Conservation (phyloP, 1,140 invertebrate species). For the Archivesica marissinica region DNA sequence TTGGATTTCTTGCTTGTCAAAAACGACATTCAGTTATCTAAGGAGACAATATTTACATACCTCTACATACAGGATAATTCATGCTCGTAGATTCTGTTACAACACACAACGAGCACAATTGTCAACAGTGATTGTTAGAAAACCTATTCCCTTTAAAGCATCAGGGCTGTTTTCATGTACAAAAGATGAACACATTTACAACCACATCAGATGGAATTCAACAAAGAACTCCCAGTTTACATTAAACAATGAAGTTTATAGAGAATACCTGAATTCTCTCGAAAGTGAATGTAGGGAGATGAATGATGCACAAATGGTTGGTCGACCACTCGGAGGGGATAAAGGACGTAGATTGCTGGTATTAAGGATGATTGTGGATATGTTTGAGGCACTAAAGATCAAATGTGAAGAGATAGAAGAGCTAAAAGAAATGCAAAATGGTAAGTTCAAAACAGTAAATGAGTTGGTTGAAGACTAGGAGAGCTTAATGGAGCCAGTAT, state of each 20-base stretch:
- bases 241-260: slow-evolving; percentile 18
- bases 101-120: no score
- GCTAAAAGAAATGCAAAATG: slow-evolving; percentile 4
- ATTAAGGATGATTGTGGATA: neutral
- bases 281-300: slow-evolving; percentile 5
- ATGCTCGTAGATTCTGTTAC: no score
- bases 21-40: neutral
- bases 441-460: neutral
- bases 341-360: neutral
- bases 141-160: neutral
- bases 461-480: neutral
- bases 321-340: neutral
- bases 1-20: neutral
- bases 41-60: neutral
- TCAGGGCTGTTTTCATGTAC: neutral
- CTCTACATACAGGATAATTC: neutral
- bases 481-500: neutral
- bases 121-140: neutral
- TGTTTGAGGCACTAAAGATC: neutral
- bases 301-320: neutral
- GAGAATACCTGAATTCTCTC: neutral
- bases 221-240: slow-evolving; percentile 4
- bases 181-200: neutral
- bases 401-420: slow-evolving; percentile 51
- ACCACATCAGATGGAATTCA: neutral